Base-by-base conservation (phyloP, 2,888 invertebrate species). In the Macrosiphum euphorbiae region DNA sequence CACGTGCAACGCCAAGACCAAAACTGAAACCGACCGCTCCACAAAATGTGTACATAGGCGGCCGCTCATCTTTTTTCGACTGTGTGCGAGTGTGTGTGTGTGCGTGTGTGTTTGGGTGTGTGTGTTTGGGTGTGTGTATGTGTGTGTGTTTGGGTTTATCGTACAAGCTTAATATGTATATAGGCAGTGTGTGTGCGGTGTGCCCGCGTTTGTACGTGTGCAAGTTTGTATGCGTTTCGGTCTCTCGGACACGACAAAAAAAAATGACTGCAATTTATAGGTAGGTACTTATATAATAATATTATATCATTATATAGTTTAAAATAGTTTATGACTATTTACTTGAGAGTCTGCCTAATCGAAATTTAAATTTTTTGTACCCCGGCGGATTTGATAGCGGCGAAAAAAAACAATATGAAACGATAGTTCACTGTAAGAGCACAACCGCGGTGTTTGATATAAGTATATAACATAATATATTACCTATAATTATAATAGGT, bases 1-100 rank as follows among this genome's bases (percentile, higher is more conserved):
- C 93, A 94, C 93, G 93, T 94, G 93, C 93, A 44, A 94, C 93
- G 93, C 93, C 90, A 86, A 94, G 93, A 94, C 90, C 90, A 86
- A 94, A 94, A 90, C 93, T 94, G 93, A 94, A 94, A 78, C 93
- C 85, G 50, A 90, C 90, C 85, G 67, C 88, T 41, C 50, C 88
- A 67, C 88, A 50, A 88, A 88, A 35, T 50, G 67, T 35, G 67
- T 41, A n/a, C 88, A 28, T 35, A 41, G 88, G 52, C 88, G 28
- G 67, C 88, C 87, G 87, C 67, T 78, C 92, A 67, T 92, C 92
- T 92, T 92, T 91, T 91, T 87, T 67, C 67, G 67, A 52, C 50
- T 50, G 87, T 16, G 87, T 26, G 87, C 35, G 92, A 7, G 44
- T 67, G 35, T 58, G 11, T 50, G 61, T 28, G 58, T 16, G 44